Percentiles rank a stretch among this genome's conserved stretches.
These are phyloP conservation scores for Bergia puertoricense DNA, from an alignment of 92 coral and sea anemone genomes.

Conservation along the genomic window DNA sequence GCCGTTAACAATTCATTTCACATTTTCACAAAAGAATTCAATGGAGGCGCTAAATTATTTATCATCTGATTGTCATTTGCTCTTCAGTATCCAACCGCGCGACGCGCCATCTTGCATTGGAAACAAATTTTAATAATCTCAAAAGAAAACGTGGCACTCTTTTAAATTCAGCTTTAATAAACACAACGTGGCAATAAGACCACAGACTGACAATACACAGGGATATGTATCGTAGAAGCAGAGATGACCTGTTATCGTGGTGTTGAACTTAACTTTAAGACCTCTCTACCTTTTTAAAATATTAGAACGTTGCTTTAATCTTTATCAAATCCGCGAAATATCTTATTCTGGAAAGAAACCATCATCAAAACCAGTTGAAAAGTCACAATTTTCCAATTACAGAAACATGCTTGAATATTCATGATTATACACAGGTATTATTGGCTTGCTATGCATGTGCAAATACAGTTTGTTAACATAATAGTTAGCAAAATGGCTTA, in stretches of 20 bases:
- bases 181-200: neutral
- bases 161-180: neutral
- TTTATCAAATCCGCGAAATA: neutral
- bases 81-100: neutral
- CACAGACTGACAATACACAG: neutral
- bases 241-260: neutral
- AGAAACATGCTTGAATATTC: neutral
- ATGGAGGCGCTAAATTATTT: neutral
- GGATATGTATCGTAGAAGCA: neutral
- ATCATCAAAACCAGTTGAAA: neutral
- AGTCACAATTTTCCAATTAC: neutral
- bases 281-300: neutral
- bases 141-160: neutral
- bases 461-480: too few species aligned
- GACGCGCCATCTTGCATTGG: neutral
- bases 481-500: too few species aligned
- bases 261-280: neutral
- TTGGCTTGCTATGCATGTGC: too few species aligned
- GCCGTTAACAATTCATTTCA: neutral
- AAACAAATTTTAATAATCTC: neutral
- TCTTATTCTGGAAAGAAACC: neutral
- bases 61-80: neutral
- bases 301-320: neutral
- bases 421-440: neutral
- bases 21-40: slow-evolving; percentile 12